These are phyloP conservation scores for Drosophila baimaii DNA, from an alignment of 1,140 invertebrate genomes.

Conservation along the genomic window DNA sequence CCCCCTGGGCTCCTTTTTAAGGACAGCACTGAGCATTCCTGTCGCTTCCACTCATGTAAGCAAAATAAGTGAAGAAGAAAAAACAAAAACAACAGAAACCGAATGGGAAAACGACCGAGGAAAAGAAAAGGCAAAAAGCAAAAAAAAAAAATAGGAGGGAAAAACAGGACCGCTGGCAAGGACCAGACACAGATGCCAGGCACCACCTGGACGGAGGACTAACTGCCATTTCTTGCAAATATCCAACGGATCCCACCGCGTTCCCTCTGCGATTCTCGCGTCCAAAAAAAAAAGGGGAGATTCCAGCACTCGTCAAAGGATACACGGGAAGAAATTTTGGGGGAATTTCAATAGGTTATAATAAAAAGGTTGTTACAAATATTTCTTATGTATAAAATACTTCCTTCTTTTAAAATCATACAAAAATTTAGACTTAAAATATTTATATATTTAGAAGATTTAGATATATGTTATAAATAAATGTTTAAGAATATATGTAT, in stretches of 20 bases:
- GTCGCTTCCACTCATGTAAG: conserved; percentile 76
- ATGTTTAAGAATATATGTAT: no score
- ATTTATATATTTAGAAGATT: no score
- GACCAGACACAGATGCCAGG: conserved; percentile 47
- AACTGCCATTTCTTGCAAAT: conserved; percentile 57
- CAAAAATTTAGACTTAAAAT: no score
- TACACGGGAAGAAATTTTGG: not conserved
- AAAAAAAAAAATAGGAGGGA: conserved; percentile 2
- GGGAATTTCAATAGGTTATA: no score
- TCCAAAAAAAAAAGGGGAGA: not conserved
- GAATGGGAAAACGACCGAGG: conserved; percentile 13
- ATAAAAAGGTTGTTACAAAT: no score
- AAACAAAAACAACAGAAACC: conserved; percentile 47
- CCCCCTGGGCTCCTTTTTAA: conserved; percentile 6
- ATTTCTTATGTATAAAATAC: no score
- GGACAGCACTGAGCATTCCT: conserved; percentile 59
- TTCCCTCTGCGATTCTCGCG: no score
- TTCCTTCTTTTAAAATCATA: no score
- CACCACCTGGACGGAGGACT: conserved; percentile 57
- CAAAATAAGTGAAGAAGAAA: conserved; percentile 58
- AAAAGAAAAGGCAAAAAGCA: conserved; percentile 8
- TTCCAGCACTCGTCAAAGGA: conserved; percentile 1
- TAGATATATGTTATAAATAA: no score
- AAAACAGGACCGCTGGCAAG: conserved; percentile 36
- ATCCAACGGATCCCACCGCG: conserved; percentile 24